Base-by-base conservation (phyloP, 2,113 vertebrate species). In the Pogonocichla stellata region DNA sequence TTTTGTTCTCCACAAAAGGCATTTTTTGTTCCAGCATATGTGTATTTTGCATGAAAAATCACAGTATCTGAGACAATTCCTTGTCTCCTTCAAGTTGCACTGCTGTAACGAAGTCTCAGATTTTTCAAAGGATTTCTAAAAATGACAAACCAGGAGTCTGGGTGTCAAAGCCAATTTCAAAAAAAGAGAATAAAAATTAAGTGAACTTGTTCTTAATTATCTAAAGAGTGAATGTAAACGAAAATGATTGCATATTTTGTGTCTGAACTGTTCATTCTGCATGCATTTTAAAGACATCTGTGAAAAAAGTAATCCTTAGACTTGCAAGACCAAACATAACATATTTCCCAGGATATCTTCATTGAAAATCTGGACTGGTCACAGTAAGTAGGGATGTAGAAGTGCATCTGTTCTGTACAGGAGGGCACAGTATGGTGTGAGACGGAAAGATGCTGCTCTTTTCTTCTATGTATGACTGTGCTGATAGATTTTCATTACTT, bases 331-430 rank as follows among this genome's bases (percentile, higher is more conserved):
- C 40, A 94, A 70, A 50, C 8, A 19, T 14, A 40, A 24, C 23
- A 7, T 6, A 53, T 51, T 78, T 70, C 34, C 38, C 28, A 42
- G 22, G 36, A 40, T 2, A 40, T 6, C 3, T 61, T 8, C 12
- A 19, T 8, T 20, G 14, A 28, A 22, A 50, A 34, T 51, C 12
- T 54, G 38, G 6, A 22, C 5, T 43, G 10, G 19, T 26, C 28
- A 60, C 6, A 34, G 10, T n/a, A 40, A 40, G 9, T 5, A 66
- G 51, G 10, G 36, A 28, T 26, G 48, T 79, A 31, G 40, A 57
- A 42, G 17, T 0, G 0, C 7, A 19, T 56, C n/a, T 72, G 11
- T 36, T 74, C 33, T 6, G 7, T 70, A 42, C 1, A 1, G 54
- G 19, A 92, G 25, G 26, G 10, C 28, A 43, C 43, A 75, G 24